Evolutionary conservation across 2,888 invertebrate genomes (phyloP).

Genomic region (Rugalucina vietnamica): DNA sequence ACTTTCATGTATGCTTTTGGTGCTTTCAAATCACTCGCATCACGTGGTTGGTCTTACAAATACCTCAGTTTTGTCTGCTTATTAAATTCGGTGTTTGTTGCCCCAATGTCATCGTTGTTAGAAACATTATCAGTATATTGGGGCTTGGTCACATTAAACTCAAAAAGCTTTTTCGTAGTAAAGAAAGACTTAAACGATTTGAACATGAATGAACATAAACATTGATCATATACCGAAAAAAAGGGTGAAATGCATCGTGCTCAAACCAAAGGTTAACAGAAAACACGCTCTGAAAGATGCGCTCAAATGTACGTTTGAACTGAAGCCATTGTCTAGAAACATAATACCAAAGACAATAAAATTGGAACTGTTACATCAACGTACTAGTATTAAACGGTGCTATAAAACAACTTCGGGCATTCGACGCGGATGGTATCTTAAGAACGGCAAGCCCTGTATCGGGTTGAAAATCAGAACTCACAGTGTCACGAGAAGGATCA

Average conservation of each 20-base stretch:
- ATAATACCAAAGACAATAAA: too few relatives aligned
- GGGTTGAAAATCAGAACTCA: too few relatives aligned
- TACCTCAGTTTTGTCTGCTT: conserved; percentile 31
- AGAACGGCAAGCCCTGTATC: too few relatives aligned
- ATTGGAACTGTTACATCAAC: too few relatives aligned
- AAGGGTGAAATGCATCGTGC: neutral
- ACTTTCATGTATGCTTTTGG: conserved; percentile 54
- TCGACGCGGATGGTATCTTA: too few relatives aligned
- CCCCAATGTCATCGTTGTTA: conserved; percentile 17
- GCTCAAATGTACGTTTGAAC: too few relatives aligned
- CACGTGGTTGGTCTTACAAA: conserved; percentile 29
- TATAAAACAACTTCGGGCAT: too few relatives aligned
- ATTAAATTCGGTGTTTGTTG: conserved; percentile 13
- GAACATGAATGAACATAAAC: neutral
- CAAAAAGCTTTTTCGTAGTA: conserved; percentile 33
- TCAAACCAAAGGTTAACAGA: too few relatives aligned
- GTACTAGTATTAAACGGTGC: too few relatives aligned
- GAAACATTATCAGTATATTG: conserved; percentile 36
- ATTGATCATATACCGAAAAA: neutral
- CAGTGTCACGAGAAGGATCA: too few relatives aligned
- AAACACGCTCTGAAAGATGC: too few relatives aligned
- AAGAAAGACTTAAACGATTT: conserved; percentile 42
- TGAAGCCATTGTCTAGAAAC: too few relatives aligned
- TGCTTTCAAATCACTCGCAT: conserved; percentile 40
- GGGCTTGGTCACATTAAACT: conserved; percentile 38